Percentiles rank a stretch among this genome's conserved stretches.
phyloP scores from a whole-genome alignment of 2,113 vertebrate genomes.

The Ahaetulla prasina region DNA sequence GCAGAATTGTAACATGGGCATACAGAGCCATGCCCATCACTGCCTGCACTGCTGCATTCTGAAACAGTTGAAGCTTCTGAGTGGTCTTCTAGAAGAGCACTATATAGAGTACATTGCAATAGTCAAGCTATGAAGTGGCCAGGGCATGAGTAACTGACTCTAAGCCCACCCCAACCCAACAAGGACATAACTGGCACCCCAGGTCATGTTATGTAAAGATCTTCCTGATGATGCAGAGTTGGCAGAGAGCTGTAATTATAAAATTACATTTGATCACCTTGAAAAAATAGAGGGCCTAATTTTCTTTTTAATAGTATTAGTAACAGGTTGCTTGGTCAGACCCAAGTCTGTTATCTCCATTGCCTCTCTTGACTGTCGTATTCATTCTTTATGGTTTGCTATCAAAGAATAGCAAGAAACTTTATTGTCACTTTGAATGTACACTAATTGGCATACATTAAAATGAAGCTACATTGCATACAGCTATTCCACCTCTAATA shows the following conservation, averaged over 20 bases:
- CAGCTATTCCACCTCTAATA: too few relatives aligned
- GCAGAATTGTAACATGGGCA: background rate
- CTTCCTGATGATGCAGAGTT: too few relatives aligned
- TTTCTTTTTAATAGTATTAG: background rate
- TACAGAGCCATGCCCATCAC: background rate
- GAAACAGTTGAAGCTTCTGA: background rate
- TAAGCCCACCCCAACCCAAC: too few relatives aligned
- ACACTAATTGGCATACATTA: too few relatives aligned
- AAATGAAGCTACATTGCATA: too few relatives aligned
- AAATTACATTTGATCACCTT: background rate
- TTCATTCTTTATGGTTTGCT: background rate
- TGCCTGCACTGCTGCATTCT: background rate
- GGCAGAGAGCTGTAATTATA: background rate
- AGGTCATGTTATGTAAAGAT: too few relatives aligned
- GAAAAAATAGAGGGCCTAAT: background rate
- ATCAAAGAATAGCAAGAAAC: accelerated
- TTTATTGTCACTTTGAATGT: too few relatives aligned
- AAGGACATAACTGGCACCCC: too few relatives aligned
- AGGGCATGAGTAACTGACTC: too few relatives aligned
- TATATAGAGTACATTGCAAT: background rate
- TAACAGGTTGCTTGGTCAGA: background rate
- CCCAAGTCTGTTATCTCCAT: background rate
- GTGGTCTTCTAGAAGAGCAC: background rate
- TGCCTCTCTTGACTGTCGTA: background rate
- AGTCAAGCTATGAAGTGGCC: background rate